Base-by-base conservation (phyloP, 2,797 vertebrate species). In the Tapera naevia region DNA sequence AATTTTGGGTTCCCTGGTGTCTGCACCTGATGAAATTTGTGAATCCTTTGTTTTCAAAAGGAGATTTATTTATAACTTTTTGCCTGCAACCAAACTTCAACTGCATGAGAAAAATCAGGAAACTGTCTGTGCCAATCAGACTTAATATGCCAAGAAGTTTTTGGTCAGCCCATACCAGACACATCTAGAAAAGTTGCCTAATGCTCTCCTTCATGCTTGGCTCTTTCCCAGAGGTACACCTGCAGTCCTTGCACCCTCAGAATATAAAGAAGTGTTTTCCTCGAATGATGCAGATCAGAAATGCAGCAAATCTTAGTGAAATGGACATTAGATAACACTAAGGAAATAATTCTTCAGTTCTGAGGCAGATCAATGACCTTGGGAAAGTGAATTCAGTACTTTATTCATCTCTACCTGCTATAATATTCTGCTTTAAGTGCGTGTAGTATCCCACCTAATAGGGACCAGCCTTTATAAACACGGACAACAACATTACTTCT, bases 401-500 rank as follows among this genome's bases (percentile, higher is more conserved):
- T 87, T 8, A 66, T 54, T 71, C 18, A 4, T 79, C 54, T 88
- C 73, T 56, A 19, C 39, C 74, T 78, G 23, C 54, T 65, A 1
- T 3, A 69, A 21, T 2, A 67, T 48, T 53, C n/a, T 43, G 28
- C 41, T 80, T 70, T 48, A 35, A 72, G 51, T 13, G 43, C 62
- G 28, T n/a, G 27, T 7, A 62, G 70, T 10, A 24, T 22, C 78
- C 46, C 66, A 62, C 11, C 11, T 74, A 79, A 86, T 13, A 21
- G 50, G n/a, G 39, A 78, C 8, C 18, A 64, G 41, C 27, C 28
- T 70, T 76, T 61, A 84, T 39, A 46, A 71, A 80, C 28, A 86
- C 5, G 17, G 69, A 57, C 76, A 89, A 75, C 35, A 91, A 71
- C 15, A 89, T 87, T 21, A 67, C 73, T 89, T 84, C 58, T 66